A percentile compares a stretch with the other conserved stretches of the same genome.
Evolutionary conservation across 2,888 invertebrate genomes (phyloP).

Genomic region (Polietes domitor): DNA sequence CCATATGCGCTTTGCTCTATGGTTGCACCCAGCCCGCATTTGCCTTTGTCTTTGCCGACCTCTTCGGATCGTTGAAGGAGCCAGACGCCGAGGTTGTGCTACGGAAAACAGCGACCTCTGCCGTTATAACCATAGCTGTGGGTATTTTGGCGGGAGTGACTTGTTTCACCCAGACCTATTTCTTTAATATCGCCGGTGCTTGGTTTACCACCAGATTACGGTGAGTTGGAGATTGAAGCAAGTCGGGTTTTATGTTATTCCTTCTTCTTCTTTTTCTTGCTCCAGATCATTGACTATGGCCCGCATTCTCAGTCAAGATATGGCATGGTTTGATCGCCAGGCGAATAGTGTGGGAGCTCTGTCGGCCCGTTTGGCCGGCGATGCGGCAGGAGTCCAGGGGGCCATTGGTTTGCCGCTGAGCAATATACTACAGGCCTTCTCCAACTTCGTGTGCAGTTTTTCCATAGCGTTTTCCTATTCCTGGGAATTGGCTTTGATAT

Average conservation of each 20-base stretch:
- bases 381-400: slow-evolving; percentile 88
- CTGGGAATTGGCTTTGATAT: slow-evolving; percentile 87
- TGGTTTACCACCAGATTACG: slow-evolving; percentile 86
- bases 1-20: slow-evolving; percentile 85
- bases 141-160: slow-evolving; percentile 85
- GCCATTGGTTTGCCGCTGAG: slow-evolving; percentile 88
- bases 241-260: too few relatives aligned
- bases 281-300: slow-evolving; percentile 82
- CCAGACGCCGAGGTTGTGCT: slow-evolving; percentile 83
- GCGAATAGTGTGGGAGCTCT: slow-evolving; percentile 86
- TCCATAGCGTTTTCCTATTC: slow-evolving; percentile 85
- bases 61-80: slow-evolving; percentile 86
- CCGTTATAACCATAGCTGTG: slow-evolving; percentile 84
- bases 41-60: slow-evolving; percentile 89
- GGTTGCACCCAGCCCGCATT: slow-evolving; percentile 89
- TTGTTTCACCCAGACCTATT: slow-evolving; percentile 87
- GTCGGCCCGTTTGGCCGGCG: slow-evolving; percentile 86
- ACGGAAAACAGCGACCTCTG: slow-evolving; percentile 83
- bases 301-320: slow-evolving; percentile 87
- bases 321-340: slow-evolving; percentile 86
- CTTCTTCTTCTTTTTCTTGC: background rate
- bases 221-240: too few relatives aligned
- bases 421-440: slow-evolving; percentile 85
- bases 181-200: slow-evolving; percentile 90
- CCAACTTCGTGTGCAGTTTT: slow-evolving; percentile 85